phyloP scores from a whole-genome alignment of 2,113 vertebrate species.

The Lepisosteus oculatus region DNA sequence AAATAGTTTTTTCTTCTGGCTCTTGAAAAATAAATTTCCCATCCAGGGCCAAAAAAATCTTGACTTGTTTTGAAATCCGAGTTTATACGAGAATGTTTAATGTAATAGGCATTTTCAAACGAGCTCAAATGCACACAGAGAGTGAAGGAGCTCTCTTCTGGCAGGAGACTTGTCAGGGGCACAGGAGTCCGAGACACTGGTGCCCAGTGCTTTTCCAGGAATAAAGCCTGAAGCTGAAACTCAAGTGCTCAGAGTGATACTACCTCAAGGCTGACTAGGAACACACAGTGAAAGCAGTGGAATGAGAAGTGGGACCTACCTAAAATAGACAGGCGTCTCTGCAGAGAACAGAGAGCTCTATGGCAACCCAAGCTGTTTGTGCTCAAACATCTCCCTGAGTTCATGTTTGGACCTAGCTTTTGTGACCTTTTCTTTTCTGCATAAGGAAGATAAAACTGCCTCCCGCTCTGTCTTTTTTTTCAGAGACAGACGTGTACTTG shows the following conservation, averaged over 20 bases:
- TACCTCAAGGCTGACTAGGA: neutral
- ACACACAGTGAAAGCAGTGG: neutral
- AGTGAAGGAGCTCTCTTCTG: neutral
- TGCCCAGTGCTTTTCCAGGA: conserved; percentile 5
- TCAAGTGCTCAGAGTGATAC: neutral
- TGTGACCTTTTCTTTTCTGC: conserved; percentile 8
- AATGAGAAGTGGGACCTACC: neutral
- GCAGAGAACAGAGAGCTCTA: neutral
- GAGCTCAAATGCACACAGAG: neutral
- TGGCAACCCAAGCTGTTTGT: conserved; percentile 20
- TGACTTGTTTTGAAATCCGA: too few relatives aligned
- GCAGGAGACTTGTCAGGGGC: neutral
- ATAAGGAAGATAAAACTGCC: neutral
- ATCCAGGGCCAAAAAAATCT: too few relatives aligned
- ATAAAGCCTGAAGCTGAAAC: neutral
- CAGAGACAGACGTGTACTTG: neutral
- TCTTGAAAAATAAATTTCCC: too few relatives aligned
- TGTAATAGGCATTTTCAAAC: neutral
- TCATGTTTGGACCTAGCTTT: neutral
- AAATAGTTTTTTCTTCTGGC: too few relatives aligned
- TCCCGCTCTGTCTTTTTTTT: neutral
- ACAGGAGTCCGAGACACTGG: neutral
- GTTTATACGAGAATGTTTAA: too few relatives aligned
- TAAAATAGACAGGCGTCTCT: conserved; percentile 7
- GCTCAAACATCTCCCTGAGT: conserved; percentile 11